phyloP scores from a whole-genome alignment of 2,113 vertebrate species.

The Pelecanoides urinatrix region DNA sequence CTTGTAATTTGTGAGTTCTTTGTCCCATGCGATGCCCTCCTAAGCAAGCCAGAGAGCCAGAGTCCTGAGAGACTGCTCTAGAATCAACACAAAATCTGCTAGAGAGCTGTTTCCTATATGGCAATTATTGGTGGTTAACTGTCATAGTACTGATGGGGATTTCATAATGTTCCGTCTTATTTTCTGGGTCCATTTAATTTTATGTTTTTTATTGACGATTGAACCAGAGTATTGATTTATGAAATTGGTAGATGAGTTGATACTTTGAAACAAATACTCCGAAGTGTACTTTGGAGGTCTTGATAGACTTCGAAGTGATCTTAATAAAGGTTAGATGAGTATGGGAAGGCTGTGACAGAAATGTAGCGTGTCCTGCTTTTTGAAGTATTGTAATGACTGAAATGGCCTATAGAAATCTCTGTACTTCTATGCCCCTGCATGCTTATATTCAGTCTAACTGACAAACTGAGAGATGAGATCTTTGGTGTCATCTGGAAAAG shows the following conservation, averaged over 20 bases:
- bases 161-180: neutral
- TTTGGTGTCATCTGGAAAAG: neutral
- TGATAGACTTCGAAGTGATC: neutral
- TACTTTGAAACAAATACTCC: neutral
- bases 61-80: neutral
- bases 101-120: neutral
- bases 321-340: neutral
- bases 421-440: neutral
- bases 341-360: neutral
- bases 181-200: neutral
- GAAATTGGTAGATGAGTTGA: neutral
- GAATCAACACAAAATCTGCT: neutral
- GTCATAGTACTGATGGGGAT: neutral
- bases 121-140: neutral
- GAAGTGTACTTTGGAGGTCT: neutral
- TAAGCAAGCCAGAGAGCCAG: neutral
- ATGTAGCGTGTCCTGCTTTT: neutral
- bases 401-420: neutral
- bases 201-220: neutral
- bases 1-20: neutral
- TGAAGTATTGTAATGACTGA: neutral
- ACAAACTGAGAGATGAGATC: neutral
- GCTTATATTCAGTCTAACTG: neutral
- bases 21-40: neutral
- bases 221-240: neutral